phyloP scores from a whole-genome alignment of 2,113 vertebrate genomes.

The Catharus fuscescens region DNA sequence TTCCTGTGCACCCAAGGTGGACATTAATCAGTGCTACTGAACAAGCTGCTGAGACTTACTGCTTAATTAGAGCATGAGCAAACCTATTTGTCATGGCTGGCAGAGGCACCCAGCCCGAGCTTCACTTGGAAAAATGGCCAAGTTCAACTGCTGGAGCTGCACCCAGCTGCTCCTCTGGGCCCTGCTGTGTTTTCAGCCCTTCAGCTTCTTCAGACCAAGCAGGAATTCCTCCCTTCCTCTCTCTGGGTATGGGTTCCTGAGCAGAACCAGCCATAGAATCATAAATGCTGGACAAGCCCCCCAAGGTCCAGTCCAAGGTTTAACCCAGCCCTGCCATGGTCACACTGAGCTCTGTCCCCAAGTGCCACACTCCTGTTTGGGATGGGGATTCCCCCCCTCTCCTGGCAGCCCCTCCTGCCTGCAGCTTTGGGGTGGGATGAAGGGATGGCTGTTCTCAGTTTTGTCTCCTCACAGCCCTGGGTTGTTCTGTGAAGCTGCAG shows the following conservation, averaged over 20 bases:
- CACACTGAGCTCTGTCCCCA: rapidly evolving
- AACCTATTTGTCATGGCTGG: constrained; percentile 12
- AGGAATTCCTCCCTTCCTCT: rapidly evolving
- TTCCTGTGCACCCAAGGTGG: not conserved
- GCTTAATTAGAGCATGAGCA: constrained; percentile 22
- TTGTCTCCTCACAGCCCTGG: rapidly evolving
- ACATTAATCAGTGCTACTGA: not conserved
- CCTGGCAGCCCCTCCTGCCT: not conserved
- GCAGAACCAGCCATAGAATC: rapidly evolving
- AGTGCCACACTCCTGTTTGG: not conserved
- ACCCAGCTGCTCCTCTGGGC: not conserved
- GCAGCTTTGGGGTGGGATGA: rapidly evolving
- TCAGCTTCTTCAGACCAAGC: not conserved
- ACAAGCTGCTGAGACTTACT: constrained; percentile 1
- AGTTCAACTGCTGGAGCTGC: not conserved
- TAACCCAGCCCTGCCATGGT: no score
- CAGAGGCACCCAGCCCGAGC: not conserved
- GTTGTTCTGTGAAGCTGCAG: rapidly evolving
- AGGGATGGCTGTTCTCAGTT: rapidly evolving
- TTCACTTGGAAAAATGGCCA: not conserved
- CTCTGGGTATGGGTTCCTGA: rapidly evolving
- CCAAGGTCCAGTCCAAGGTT: rapidly evolving
- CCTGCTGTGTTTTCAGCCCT: not conserved
- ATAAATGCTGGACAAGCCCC: not conserved
- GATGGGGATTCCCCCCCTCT: not conserved